Evolutionary conservation across 2,888 invertebrate species (phyloP).

Genomic region (Griposia aprilina): DNA sequence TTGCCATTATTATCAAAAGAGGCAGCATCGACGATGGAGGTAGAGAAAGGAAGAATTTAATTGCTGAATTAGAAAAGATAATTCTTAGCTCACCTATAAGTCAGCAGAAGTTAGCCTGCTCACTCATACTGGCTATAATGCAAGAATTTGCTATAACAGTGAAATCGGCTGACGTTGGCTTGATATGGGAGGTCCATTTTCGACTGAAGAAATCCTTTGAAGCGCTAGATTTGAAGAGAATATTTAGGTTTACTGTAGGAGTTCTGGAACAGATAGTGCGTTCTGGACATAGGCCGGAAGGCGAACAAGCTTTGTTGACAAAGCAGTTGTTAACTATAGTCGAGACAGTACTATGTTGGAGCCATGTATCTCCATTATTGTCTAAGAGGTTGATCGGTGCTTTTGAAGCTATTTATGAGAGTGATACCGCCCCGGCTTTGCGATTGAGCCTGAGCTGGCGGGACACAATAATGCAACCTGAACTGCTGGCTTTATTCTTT

Average conservation of each 20-base stretch:
- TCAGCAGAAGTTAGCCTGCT: conserved; percentile 95
- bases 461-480: conserved; percentile 94
- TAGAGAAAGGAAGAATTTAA: conserved; percentile 92
- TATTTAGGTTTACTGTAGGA: conserved; percentile 91
- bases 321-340: conserved; percentile 94
- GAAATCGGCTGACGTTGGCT: conserved; percentile 96
- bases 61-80: conserved; percentile 94
- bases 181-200: conserved; percentile 97
- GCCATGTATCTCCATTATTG: conserved; percentile 93
- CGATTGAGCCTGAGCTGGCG: conserved; percentile 93
- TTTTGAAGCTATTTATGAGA: conserved; percentile 93
- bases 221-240: conserved; percentile 93
- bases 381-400: conserved; percentile 93
- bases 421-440: conserved; percentile 92
- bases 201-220: conserved; percentile 96
- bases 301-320: conserved; percentile 89
- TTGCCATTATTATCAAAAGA: conserved; percentile 97
- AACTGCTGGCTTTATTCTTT: conserved; percentile 94
- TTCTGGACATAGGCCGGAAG: conserved; percentile 88
- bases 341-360: conserved; percentile 95
- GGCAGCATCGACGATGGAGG: conserved; percentile 94
- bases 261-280: conserved; percentile 85
- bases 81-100: conserved; percentile 95
- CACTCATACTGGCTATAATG: conserved; percentile 95
- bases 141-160: conserved; percentile 97